Evolutionary conservation across 2,797 vertebrate species (phyloP).

Genomic region (Microctenopoma steveboyesi): DNA sequence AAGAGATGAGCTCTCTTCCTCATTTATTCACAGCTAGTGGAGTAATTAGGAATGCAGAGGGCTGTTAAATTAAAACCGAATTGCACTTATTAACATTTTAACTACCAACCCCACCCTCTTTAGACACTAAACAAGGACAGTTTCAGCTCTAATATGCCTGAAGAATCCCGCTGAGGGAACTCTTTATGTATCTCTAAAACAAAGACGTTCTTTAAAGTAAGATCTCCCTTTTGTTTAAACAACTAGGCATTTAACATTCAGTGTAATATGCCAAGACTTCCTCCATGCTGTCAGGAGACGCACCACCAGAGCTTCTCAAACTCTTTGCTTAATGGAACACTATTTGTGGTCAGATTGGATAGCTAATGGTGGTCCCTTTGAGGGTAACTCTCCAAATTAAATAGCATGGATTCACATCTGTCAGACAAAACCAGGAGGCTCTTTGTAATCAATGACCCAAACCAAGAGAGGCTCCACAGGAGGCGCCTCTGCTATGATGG

Average conservation of each 20-base stretch:
- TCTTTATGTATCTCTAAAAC: conserved; percentile 81
- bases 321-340: conserved; percentile 85
- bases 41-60: conserved; percentile 89
- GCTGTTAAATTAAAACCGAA: conserved; percentile 90
- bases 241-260: conserved; percentile 83
- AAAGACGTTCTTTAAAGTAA: conserved; percentile 82
- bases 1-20: conserved; percentile 83
- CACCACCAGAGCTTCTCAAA: conserved; percentile 74
- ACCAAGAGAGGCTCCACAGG: conserved; percentile 82
- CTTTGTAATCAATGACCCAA: conserved; percentile 90
- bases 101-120: conserved; percentile 88
- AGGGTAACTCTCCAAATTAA: conserved; percentile 89
- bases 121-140: conserved; percentile 86
- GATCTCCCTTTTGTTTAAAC: conserved; percentile 84
- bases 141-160: conserved; percentile 83
- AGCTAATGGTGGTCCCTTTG: conserved; percentile 86
- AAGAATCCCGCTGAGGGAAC: conserved; percentile 77
- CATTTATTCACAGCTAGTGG: conserved; percentile 88
- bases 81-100: conserved; percentile 90
- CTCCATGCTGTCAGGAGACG: conserved; percentile 76
- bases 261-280: conserved; percentile 69
- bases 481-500: conserved; percentile 79
- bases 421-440: conserved; percentile 89
- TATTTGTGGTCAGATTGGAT: conserved; percentile 88
- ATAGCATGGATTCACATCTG: conserved; percentile 90